Conservation (phyloP, 2,113 vertebrate genomes). For the Cygnus buccinator region DNA sequence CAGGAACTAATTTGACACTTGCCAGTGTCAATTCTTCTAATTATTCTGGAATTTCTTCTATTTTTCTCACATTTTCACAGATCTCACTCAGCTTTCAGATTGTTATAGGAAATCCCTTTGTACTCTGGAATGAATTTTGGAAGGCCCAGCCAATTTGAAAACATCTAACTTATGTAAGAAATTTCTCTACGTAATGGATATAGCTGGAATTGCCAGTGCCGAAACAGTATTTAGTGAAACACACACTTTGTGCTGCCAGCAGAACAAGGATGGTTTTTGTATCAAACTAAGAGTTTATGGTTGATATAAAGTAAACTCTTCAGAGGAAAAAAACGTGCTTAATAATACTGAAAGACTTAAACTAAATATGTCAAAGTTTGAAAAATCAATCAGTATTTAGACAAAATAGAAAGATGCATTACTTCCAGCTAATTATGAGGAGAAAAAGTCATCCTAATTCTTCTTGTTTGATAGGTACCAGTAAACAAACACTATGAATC, state of each 20-base stretch:
- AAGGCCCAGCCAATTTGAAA: neutral
- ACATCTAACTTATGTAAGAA: neutral
- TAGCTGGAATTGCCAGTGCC: neutral
- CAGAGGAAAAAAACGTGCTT: neutral
- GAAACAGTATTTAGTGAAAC: neutral
- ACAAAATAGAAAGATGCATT: neutral
- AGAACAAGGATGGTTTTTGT: neutral
- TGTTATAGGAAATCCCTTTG: neutral
- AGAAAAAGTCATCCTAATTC: neutral
- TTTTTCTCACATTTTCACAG: neutral
- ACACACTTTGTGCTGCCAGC: neutral
- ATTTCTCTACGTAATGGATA: neutral
- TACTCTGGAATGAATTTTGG: neutral
- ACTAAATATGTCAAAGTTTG: neutral
- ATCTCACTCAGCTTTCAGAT: neutral
- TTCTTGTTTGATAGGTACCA: neutral
- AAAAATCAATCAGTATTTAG: neutral
- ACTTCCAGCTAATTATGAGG: neutral
- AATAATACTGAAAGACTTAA: neutral
- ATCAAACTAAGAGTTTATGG: neutral
- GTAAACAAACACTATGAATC: neutral
- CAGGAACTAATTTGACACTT: neutral
- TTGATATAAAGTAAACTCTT: neutral
- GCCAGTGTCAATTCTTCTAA: no score
- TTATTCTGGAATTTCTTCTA: neutral